phyloP scores from a whole-genome alignment of 2,797 vertebrate genomes.

The Ptychadena robeensis region DNA sequence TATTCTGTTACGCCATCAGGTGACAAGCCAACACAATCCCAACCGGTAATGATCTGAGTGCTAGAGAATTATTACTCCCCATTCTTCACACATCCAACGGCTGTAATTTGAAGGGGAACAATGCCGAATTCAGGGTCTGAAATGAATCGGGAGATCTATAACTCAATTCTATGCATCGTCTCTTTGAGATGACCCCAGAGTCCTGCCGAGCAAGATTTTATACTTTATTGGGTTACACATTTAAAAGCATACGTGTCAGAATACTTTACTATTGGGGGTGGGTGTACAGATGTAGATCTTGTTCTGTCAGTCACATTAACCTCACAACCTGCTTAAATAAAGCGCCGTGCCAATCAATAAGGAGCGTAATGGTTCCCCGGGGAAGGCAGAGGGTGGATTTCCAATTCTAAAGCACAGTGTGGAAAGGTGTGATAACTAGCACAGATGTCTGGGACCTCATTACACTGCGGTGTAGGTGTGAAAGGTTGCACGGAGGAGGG shows the following conservation, averaged over 20 bases:
- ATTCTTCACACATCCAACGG: neutral
- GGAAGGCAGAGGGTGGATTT: neutral
- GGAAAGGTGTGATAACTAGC: conserved; percentile 11
- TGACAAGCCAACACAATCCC: neutral
- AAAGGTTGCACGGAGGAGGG: conserved; percentile 15
- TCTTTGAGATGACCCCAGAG: neutral
- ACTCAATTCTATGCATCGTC: neutral
- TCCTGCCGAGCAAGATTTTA: neutral
- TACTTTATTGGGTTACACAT: neutral
- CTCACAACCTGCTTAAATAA: conserved; percentile 9
- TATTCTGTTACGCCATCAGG: neutral
- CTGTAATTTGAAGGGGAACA: no score
- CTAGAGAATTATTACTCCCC: neutral
- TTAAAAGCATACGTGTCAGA: conserved; percentile 15
- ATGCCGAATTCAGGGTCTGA: neutral
- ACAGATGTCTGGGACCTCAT: conserved; percentile 17
- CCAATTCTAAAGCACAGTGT: neutral
- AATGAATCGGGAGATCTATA: neutral
- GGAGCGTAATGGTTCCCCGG: conserved; percentile 15
- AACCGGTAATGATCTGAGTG: neutral
- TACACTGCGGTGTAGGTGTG: neutral
- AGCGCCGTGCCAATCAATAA: conserved; percentile 36
- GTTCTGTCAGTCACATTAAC: conserved; percentile 11
- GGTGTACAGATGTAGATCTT: neutral
- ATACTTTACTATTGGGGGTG: neutral